A percentile compares a stretch with the other conserved stretches of the same genome.
Conservation (phyloP, 2,797 vertebrate genomes). For the Chaetodon trifasciatus region DNA sequence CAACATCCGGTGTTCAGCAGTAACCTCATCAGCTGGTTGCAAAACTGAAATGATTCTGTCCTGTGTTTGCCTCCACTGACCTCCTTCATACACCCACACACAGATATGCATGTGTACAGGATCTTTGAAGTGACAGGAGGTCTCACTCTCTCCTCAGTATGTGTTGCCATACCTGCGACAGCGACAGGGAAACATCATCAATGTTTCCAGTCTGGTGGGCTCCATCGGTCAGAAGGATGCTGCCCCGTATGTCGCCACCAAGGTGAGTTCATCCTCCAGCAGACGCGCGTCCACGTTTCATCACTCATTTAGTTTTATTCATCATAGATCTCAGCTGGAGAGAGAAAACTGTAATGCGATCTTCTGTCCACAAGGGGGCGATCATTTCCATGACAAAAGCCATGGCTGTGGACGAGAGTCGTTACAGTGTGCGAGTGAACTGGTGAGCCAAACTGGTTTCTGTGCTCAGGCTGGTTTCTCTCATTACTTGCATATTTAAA, state of each 20-base stretch:
- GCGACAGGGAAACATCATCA: conserved; percentile 87
- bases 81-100: neutral
- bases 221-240: conserved; percentile 86
- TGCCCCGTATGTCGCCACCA: conserved; percentile 88
- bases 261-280: conserved; percentile 76
- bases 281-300: accelerated
- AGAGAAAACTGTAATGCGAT: neutral
- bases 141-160: conserved; percentile 73
- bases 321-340: neutral
- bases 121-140: neutral
- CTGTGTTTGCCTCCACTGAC: neutral
- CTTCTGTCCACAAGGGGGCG: conserved; percentile 85
- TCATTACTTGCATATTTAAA: too few species aligned
- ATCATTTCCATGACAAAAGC: conserved; percentile 90
- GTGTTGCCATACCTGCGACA: conserved; percentile 85
- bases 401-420: conserved; percentile 90
- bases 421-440: conserved; percentile 87
- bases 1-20: neutral
- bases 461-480: neutral
- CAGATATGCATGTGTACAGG: neutral
- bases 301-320: neutral
- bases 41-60: neutral
- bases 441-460: conserved; percentile 79
- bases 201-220: conserved; percentile 87
- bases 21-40: neutral